Percentiles rank a stretch among this genome's conserved stretches.
Conservation (phyloP, 2,797 vertebrate genomes). For the Babyrousa celebensis region DNA sequence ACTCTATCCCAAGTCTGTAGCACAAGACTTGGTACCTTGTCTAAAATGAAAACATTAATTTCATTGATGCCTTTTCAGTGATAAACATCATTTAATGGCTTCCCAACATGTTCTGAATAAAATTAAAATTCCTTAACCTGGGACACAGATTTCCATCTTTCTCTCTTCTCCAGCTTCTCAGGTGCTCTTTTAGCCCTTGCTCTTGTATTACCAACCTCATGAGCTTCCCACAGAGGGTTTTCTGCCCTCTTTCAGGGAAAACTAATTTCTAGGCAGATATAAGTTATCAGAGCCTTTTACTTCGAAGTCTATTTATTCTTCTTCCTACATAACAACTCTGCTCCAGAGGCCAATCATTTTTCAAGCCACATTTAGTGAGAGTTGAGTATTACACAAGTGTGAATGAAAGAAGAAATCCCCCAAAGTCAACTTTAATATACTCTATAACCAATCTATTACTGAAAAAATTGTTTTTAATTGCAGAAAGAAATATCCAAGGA, state of each 20-base stretch:
- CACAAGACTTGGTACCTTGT: background rate
- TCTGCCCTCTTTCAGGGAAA: background rate
- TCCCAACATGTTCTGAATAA: background rate
- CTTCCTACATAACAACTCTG: background rate
- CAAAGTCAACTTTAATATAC: slow-evolving; percentile 56
- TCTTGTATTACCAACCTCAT: background rate
- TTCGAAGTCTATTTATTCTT: background rate
- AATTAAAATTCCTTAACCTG: background rate
- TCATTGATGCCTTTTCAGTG: background rate
- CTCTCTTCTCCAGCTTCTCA: too few relatives aligned
- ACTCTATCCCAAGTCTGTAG: background rate
- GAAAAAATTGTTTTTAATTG: slow-evolving; percentile 62
- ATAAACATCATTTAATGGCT: background rate
- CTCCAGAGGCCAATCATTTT: background rate
- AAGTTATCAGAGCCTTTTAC: background rate
- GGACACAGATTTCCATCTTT: background rate
- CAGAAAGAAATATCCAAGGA: slow-evolving; percentile 73
- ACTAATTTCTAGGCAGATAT: background rate
- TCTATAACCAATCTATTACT: background rate
- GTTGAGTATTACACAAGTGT: slow-evolving; percentile 7
- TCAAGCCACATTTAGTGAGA: background rate
- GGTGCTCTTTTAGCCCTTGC: background rate
- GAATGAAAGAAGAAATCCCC: slow-evolving; percentile 36
- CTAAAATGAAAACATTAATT: background rate
- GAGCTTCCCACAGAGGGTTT: background rate